Conservation (phyloP, 2,113 vertebrate species). For the Prunella himalayana region DNA sequence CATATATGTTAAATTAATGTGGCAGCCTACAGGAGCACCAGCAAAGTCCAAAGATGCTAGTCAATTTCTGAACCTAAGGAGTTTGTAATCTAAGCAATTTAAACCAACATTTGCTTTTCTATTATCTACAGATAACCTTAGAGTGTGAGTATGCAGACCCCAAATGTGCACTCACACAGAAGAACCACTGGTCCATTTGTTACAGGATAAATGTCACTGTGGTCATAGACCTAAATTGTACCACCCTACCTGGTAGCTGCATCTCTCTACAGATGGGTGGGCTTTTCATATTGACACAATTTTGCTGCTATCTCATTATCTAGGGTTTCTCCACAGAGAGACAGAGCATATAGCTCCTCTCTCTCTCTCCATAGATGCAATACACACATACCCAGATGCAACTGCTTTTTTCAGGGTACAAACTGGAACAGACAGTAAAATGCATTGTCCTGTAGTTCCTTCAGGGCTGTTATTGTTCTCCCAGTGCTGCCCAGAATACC, state of each 20-base stretch:
- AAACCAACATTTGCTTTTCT: not conserved
- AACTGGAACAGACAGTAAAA: not conserved
- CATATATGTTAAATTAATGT: not conserved
- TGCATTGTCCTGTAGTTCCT: not conserved
- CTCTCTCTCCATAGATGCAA: not conserved
- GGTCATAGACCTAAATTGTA: not conserved
- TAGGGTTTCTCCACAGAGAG: not conserved
- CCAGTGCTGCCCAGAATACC: not conserved
- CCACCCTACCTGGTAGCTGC: not conserved
- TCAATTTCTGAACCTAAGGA: not conserved
- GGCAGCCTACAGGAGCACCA: not conserved
- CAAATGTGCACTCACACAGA: not conserved
- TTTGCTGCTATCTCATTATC: not conserved
- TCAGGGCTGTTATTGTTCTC: not conserved
- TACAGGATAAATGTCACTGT: not conserved
- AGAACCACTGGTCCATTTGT: not conserved
- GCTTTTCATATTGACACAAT: not conserved
- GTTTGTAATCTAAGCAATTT: not conserved
- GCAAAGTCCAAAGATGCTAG: not conserved
- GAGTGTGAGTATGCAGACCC: not conserved
- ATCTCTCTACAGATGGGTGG: not conserved
- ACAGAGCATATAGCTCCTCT: not conserved
- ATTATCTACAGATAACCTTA: not conserved
- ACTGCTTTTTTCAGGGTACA: not conserved
- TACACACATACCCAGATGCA: rapidly evolving